Evolutionary conservation across 1,140 invertebrate species (phyloP), one percentile per base, ranked within the genome.

Genomic region (Drosophila rhopaloa): DNA sequence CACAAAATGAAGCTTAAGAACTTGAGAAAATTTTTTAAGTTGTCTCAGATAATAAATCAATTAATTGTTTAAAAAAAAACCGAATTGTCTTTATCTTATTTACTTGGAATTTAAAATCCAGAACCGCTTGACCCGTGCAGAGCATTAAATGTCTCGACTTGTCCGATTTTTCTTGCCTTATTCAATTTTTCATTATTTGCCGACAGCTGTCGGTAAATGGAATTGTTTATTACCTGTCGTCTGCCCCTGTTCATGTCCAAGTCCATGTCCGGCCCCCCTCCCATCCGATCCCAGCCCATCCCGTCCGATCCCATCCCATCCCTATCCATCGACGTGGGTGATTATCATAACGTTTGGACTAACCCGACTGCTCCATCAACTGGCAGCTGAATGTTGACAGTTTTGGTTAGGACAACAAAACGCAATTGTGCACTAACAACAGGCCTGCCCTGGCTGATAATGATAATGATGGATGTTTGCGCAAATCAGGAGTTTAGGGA

Each of bases 151-250:
- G 11, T 10, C 43, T 48, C 44, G 19, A 9, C 37, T 48, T 27
- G 16, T 1, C 11, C 0, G 16, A 0, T 24, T 19, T 13, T 35
- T 13, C 38, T 29, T 40, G 9, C 46, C 68, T 89, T 83, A 83
- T 77, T 88, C 72, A 83, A 84, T 88, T 88, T 88, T 89, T 88
- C 84, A 88, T 80, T 80, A 83, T 88, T 88, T 80, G 83, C 77
- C 81, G 83, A 88, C 83, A 88, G 84, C 76, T 89, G 83, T 89
- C 83, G 80, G 80, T 88, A 88, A 88, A 88, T 88, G 83, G 84
- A 89, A 88, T 88, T 88, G 83, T 88, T 88, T 83, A 88, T 88
- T 88, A 88, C 80, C 83, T 86, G 83, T 59, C 71, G 54, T 53
- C 57, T 59, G 67, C 44, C 57, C 66, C 43, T 76, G 55, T 68